Conservation (phyloP, 2,888 invertebrate genomes). For the Ryuthela nishihirai region DNA sequence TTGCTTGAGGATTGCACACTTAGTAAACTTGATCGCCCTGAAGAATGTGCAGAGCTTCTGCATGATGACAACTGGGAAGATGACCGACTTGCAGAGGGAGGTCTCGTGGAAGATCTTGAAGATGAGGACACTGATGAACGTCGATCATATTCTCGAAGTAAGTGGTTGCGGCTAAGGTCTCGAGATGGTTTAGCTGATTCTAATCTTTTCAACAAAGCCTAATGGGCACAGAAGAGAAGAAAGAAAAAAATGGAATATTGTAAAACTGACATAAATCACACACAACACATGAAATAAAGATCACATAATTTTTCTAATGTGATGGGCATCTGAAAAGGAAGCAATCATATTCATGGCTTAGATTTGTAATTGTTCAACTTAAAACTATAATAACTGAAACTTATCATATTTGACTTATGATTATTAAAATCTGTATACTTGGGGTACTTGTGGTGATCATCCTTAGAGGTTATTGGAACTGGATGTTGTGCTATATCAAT, state of each 20-base stretch:
- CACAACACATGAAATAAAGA: too few relatives aligned
- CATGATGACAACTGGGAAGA: slow-evolving; percentile 1
- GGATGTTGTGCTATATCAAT: too few relatives aligned
- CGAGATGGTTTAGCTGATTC: slow-evolving; percentile 40
- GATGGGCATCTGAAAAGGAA: too few relatives aligned
- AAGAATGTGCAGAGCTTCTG: slow-evolving; percentile 5
- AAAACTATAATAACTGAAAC: too few relatives aligned
- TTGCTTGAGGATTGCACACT: slow-evolving; percentile 12
- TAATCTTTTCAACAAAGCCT: slow-evolving; percentile 41
- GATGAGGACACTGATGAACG: slow-evolving; percentile 20
- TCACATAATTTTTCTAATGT: too few relatives aligned
- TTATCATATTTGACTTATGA: too few relatives aligned
- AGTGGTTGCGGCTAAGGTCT: slow-evolving; percentile 23
- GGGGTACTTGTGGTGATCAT: too few relatives aligned
- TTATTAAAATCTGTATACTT: too few relatives aligned
- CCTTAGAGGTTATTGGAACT: too few relatives aligned
- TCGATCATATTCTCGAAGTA: slow-evolving; percentile 32
- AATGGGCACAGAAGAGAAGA: slow-evolving; percentile 5
- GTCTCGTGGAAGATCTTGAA: slow-evolving; percentile 22
- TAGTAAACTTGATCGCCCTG: slow-evolving; percentile 23
- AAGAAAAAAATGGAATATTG: neutral
- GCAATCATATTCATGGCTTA: too few relatives aligned
- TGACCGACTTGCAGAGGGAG: slow-evolving; percentile 9
- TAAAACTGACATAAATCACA: neutral
- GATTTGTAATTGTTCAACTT: too few relatives aligned